Evolutionary conservation across 2,797 vertebrate genomes (phyloP).

Genomic region (Acipenser ruthenus): DNA sequence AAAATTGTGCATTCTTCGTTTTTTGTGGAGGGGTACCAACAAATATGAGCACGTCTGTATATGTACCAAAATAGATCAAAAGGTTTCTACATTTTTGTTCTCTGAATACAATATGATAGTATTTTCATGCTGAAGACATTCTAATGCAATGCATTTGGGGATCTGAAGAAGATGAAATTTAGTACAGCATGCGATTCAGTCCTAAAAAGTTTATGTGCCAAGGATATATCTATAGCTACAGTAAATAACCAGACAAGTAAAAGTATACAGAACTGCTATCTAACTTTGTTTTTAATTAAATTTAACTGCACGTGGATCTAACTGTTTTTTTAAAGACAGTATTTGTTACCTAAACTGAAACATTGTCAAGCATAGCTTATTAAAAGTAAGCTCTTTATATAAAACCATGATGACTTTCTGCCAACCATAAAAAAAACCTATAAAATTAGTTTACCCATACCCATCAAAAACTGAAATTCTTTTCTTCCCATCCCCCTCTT

Average conservation of each 20-base stretch:
- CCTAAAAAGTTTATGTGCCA: not conserved
- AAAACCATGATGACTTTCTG: not conserved
- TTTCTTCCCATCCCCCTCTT: too few species aligned
- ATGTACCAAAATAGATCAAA: too few species aligned
- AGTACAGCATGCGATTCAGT: not conserved
- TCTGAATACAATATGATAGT: too few species aligned
- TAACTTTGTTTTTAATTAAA: constrained; percentile 5
- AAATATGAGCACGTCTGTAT: too few species aligned
- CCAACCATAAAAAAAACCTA: constrained; percentile 1
- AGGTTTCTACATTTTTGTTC: too few species aligned
- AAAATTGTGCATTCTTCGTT: too few species aligned
- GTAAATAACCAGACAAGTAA: constrained; percentile 1
- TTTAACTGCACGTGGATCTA: not conserved
- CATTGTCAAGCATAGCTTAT: not conserved
- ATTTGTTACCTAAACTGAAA: not conserved
- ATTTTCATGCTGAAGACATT: too few species aligned
- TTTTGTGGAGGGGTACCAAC: too few species aligned
- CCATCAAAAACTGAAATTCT: too few species aligned
- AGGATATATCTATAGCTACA: constrained; percentile 2
- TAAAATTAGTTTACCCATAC: not conserved
- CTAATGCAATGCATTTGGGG: too few species aligned
- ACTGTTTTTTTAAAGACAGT: not conserved
- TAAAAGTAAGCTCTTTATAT: not conserved
- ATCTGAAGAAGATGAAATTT: not conserved
- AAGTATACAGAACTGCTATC: not conserved